phyloP scores from a whole-genome alignment of 2,797 vertebrate genomes.

The Pyrocephalus nanus region DNA sequence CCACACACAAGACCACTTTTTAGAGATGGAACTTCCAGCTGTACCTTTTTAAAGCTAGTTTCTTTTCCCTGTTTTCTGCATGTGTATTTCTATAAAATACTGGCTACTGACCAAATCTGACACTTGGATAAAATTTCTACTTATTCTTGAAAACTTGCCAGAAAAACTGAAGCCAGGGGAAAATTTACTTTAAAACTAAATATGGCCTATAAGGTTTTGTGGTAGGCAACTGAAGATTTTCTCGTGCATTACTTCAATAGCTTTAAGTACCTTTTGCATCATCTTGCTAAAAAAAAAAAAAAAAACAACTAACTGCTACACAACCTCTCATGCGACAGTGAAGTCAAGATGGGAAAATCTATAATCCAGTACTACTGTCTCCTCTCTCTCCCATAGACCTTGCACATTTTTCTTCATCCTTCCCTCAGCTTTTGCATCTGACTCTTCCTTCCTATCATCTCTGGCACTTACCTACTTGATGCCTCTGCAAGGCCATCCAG shows the following conservation, averaged over 20 bases:
- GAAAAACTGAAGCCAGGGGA: neutral
- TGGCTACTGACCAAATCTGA: slow-evolving; percentile 19
- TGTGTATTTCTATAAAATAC: slow-evolving; percentile 4
- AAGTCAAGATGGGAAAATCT: neutral
- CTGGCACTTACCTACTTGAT: neutral
- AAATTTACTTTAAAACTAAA: slow-evolving; percentile 3
- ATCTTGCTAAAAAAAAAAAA: neutral
- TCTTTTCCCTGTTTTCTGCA: neutral
- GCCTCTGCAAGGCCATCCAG: neutral
- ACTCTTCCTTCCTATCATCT: neutral
- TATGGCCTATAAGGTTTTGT: neutral
- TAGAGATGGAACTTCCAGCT: neutral
- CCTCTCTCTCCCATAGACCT: accelerated
- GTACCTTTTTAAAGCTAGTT: neutral
- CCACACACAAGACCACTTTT: neutral
- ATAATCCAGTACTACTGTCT: neutral
- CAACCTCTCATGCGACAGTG: neutral
- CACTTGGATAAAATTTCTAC: slow-evolving; percentile 21
- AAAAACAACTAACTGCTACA: neutral
- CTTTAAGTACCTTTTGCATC: neutral
- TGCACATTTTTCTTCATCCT: neutral
- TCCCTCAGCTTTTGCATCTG: neutral
- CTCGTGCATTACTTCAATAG: neutral
- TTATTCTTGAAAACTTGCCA: slow-evolving; percentile 9
- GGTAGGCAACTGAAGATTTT: neutral